phyloP scores from a whole-genome alignment of 2,888 invertebrate genomes.

The Euzetes globulus region DNA sequence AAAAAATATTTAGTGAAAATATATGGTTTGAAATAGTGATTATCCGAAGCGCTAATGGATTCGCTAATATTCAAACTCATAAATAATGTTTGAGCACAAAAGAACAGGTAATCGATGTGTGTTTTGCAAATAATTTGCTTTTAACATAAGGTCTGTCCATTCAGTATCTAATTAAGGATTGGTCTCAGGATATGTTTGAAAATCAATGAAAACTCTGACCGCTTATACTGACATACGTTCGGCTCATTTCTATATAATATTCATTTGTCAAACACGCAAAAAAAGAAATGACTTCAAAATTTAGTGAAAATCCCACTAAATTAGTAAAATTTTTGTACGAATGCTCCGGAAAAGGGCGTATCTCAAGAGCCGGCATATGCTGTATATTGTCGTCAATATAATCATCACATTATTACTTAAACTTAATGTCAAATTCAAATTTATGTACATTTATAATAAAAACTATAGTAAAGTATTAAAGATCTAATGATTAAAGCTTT shows the following conservation, averaged over 20 bases:
- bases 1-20: neutral
- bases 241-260: neutral
- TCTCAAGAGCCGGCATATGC: neutral
- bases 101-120: neutral
- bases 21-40: neutral
- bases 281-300: slow-evolving; percentile 1
- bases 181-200: slow-evolving; percentile 10
- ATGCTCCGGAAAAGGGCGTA: slow-evolving; percentile 8
- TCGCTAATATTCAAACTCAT: neutral
- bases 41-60: neutral
- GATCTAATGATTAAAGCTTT: neutral
- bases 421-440: too few relatives aligned
- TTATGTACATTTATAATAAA: neutral
- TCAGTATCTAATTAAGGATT: slow-evolving; percentile 8
- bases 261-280: slow-evolving; percentile 1
- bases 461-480: neutral
- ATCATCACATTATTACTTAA: neutral
- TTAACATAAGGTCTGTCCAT: neutral
- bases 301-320: slow-evolving; percentile 1
- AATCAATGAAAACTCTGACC: neutral
- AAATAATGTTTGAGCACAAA: neutral
- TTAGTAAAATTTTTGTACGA: neutral
- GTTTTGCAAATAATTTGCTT: slow-evolving; percentile 16
- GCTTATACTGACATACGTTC: neutral
- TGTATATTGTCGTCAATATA: neutral